Evolutionary conservation across 1,140 invertebrate species (phyloP).

Genomic region (Drosophila murphyi): DNA sequence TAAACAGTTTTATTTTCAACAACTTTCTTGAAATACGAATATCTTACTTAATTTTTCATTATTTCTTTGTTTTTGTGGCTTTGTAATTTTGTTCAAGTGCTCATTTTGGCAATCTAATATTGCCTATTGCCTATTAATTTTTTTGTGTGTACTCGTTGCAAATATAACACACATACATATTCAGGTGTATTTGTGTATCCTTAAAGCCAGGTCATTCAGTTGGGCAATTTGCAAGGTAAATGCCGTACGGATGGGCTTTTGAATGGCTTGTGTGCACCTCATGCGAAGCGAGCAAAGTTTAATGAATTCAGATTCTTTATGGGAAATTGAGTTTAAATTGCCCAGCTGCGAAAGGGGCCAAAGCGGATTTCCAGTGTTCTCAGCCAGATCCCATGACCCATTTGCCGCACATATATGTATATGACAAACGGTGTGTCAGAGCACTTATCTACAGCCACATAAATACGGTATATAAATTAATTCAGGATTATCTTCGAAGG

Average conservation of each 20-base stretch:
- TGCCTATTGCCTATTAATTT: not conserved
- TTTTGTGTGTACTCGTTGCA: not conserved
- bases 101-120: no score
- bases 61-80: no score
- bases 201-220: conserved; percentile 47
- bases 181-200: conserved; percentile 13
- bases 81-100: no score
- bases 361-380: conserved; percentile 25
- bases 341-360: conserved; percentile 8
- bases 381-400: not conserved
- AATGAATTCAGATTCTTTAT: conserved; percentile 63
- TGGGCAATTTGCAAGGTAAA: conserved; percentile 26
- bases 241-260: conserved; percentile 53
- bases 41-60: no score
- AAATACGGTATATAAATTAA: conserved; percentile 10
- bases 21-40: no score
- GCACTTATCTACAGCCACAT: conserved; percentile 13
- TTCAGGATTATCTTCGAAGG: not conserved
- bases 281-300: conserved; percentile 50
- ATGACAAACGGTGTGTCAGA: conserved; percentile 20
- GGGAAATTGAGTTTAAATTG: conserved; percentile 71
- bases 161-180: not conserved
- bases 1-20: no score
- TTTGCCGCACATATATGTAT: conserved; percentile 5
- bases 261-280: conserved; percentile 31